Evolutionary conservation across 2,113 vertebrate species (phyloP).

Genomic region (Drymodes brunneopygia): DNA sequence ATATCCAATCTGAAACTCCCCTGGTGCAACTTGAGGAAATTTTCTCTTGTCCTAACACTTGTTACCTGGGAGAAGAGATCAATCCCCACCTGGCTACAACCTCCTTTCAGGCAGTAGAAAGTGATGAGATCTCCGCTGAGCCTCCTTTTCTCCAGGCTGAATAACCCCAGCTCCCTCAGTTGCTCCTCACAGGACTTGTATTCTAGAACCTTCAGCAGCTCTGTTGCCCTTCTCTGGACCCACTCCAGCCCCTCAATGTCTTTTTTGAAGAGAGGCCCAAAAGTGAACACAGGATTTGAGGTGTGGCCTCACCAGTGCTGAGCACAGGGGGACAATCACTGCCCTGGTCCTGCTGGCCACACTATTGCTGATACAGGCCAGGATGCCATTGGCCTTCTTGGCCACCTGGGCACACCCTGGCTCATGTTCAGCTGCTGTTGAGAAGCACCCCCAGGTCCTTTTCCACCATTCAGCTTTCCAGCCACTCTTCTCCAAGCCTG

Average conservation of each 20-base stretch:
- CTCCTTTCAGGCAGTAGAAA: not conserved
- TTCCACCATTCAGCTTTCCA: not conserved
- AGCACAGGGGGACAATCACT: fast-evolving
- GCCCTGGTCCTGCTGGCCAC: not conserved
- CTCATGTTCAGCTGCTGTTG: not conserved
- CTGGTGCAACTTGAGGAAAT: not conserved
- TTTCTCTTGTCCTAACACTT: not conserved
- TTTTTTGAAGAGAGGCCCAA: not conserved
- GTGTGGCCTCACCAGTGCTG: fast-evolving
- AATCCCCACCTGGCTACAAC: no score
- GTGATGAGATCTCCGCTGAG: fast-evolving
- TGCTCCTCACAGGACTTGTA: not conserved
- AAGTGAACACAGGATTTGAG: not conserved
- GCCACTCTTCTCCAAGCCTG: not conserved
- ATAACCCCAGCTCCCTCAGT: not conserved
- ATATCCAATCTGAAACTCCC: not conserved
- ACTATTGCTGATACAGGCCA: fast-evolving
- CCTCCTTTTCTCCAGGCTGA: not conserved
- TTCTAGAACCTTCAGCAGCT: not conserved
- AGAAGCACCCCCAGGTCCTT: not conserved
- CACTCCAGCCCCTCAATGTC: fast-evolving
- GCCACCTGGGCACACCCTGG: not conserved
- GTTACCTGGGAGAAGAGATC: not conserved
- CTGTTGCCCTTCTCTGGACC: fast-evolving
- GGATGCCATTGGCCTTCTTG: not conserved